Evolutionary conservation across 1,140 invertebrate genomes (phyloP).

Genomic region (Apis laboriosa): DNA sequence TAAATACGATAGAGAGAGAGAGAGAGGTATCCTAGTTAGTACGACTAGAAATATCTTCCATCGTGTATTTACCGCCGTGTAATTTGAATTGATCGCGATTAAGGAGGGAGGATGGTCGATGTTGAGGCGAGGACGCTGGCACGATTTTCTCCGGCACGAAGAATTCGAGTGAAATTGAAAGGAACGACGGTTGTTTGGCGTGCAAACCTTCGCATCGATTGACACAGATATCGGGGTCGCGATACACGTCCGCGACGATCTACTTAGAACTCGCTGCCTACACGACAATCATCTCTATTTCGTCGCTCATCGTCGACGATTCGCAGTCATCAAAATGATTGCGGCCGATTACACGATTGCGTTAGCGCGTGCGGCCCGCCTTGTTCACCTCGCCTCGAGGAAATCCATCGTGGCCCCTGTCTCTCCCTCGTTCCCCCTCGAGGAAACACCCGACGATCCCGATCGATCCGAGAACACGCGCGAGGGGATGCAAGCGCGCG

Average conservation of each 20-base stretch:
- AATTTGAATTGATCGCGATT: no score
- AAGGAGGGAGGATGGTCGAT: no score
- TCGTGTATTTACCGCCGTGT: no score
- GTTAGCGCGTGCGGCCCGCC: slow-evolving; percentile 67
- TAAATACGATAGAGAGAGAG: no score
- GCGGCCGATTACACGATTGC: slow-evolving; percentile 78
- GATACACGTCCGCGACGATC: slow-evolving; percentile 64
- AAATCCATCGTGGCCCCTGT: neutral
- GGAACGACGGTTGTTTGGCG: neutral
- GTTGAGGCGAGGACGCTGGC: no score
- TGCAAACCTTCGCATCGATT: slow-evolving; percentile 65
- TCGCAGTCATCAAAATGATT: slow-evolving; percentile 79
- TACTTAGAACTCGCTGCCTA: slow-evolving; percentile 75
- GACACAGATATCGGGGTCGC: slow-evolving; percentile 71
- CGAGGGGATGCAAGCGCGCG: no score
- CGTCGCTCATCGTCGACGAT: slow-evolving; percentile 74
- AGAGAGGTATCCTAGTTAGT: no score
- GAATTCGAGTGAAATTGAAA: neutral
- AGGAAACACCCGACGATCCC: no score
- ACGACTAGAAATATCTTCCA: no score
- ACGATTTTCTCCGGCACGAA: neutral
- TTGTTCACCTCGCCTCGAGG: slow-evolving; percentile 26
- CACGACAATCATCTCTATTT: slow-evolving; percentile 79
- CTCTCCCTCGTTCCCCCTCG: no score
- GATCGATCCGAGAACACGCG: no score